Evolutionary conservation across 2,797 vertebrate genomes (phyloP).

Genomic region (Erethizon dorsatum): DNA sequence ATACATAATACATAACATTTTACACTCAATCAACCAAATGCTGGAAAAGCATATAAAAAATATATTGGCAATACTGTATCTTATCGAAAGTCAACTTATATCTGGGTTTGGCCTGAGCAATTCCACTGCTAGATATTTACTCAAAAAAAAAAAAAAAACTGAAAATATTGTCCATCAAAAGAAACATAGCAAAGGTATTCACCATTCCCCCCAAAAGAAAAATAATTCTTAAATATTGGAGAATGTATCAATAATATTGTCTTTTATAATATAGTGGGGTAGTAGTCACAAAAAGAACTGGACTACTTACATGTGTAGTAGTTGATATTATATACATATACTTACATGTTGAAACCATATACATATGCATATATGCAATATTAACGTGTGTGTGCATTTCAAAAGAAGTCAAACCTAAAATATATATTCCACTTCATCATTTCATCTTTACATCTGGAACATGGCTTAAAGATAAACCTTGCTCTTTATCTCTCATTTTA

Average conservation of each 20-base stretch:
- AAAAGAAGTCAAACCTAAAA: not conserved
- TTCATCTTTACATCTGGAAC: not conserved
- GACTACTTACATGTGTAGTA: not conserved
- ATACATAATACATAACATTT: not conserved
- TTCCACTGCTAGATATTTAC: not conserved
- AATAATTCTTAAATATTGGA: not conserved
- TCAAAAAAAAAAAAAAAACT: not conserved
- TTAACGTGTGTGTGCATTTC: not conserved
- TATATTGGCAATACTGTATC: not conserved
- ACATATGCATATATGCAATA: not conserved
- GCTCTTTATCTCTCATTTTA: not conserved
- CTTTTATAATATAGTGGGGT: not conserved
- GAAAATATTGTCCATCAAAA: not conserved
- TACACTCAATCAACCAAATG: not conserved
- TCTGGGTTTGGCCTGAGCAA: not conserved
- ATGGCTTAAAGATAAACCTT: not conserved
- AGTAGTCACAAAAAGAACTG: not conserved
- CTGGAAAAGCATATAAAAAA: not conserved
- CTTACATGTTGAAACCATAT: not conserved
- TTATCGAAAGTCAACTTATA: not conserved
- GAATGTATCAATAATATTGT: not conserved
- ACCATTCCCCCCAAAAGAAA: not conserved
- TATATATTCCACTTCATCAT: not conserved
- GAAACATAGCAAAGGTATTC: too few relatives aligned
- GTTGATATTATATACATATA: not conserved